Percentiles rank a stretch among this genome's conserved stretches.
These are phyloP conservation scores for Matsumyia berberina DNA, from an alignment of 2,888 invertebrate genomes.

Conservation along the genomic window DNA sequence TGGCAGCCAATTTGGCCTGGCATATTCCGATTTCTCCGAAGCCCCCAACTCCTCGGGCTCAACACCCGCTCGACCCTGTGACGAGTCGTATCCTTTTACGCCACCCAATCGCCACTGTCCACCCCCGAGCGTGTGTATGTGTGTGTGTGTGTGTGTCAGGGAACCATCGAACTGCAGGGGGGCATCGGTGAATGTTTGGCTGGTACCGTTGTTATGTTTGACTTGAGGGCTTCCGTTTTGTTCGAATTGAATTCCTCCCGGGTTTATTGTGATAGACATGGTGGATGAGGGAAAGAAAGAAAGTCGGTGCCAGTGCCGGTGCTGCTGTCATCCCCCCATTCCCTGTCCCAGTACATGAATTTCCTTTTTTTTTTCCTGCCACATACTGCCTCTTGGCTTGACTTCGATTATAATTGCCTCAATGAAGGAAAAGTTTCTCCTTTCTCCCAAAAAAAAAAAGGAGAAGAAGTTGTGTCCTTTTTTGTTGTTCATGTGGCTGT, in stretches of 20 bases:
- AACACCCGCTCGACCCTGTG: background rate
- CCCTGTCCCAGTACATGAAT: constrained; percentile 8
- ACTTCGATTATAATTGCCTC: constrained; percentile 56
- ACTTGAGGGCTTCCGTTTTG: constrained; percentile 38
- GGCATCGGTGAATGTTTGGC: constrained; percentile 15
- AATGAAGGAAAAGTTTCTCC: constrained; percentile 50
- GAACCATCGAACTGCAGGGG: background rate
- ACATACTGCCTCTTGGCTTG: constrained; percentile 17
- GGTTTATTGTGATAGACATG: constrained; percentile 32
- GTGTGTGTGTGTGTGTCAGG: background rate
- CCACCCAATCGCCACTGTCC: constrained; percentile 29
- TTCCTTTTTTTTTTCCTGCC: constrained; percentile 1
- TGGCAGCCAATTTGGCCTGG: constrained; percentile 53
- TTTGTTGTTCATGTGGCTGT: constrained; percentile 21
- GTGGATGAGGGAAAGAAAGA: constrained; percentile 10
- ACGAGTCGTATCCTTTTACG: constrained; percentile 52
- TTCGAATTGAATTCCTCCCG: constrained; percentile 56
- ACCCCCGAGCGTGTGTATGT: background rate
- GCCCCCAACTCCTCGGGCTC: constrained; percentile 1
- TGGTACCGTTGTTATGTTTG: constrained; percentile 55
- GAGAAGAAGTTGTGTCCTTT: background rate
- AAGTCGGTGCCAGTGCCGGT: constrained; percentile 14
- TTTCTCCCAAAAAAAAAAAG: background rate
- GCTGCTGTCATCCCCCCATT: background rate
- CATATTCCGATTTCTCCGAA: constrained; percentile 34